Base-by-base conservation (phyloP, 2,113 vertebrate species). In the Cryptoleucopteryx plumbea region DNA sequence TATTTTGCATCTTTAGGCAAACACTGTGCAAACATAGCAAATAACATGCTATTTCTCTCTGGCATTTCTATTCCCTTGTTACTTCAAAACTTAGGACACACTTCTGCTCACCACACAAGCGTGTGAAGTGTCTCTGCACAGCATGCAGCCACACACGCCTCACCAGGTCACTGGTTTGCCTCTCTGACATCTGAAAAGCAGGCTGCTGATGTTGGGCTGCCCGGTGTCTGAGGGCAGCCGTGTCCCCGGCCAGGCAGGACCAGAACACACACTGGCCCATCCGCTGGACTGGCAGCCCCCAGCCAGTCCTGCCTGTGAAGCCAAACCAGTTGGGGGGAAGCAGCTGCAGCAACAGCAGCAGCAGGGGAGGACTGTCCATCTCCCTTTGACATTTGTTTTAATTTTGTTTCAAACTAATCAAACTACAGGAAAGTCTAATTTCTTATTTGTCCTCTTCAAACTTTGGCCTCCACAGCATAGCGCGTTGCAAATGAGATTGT, bases 91-190 rank as follows among this genome's bases (percentile, higher is more conserved):
- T 8, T 32, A 29, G 1, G 11, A 20, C 0, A 2, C 11, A 4
- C 11, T 83, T 40, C 38, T 63, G 36, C 4, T 82, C 38, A 59
- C 17, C 16, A 5, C 7, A 23, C 16, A 31, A 1, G 0, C 3
- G 15, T 14, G 27, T 34, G 25, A 58, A 73, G 27, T 0, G 0
- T 34, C 77, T 77, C 63, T 50, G 48, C 45, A 48, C 42, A 66
- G 72, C 32, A 11, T 18, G 36, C 11, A 65, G 45, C 8, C 19
- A n/a, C 29, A 17, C 0, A 0, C 2, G 4, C 3, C 2, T 20
- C 68, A 12, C 42, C 0, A 1, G 31, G 8, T 13, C 82, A 29
- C 38, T 50, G 45, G 14, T 89, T 82, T 84, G 55, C 38, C 36
- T 43, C 82, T 63, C 52, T 63, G 73, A 42, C 61, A 16, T 55